Conservation (phyloP, 2,888 invertebrate species). For the Harpalus rufipes region DNA sequence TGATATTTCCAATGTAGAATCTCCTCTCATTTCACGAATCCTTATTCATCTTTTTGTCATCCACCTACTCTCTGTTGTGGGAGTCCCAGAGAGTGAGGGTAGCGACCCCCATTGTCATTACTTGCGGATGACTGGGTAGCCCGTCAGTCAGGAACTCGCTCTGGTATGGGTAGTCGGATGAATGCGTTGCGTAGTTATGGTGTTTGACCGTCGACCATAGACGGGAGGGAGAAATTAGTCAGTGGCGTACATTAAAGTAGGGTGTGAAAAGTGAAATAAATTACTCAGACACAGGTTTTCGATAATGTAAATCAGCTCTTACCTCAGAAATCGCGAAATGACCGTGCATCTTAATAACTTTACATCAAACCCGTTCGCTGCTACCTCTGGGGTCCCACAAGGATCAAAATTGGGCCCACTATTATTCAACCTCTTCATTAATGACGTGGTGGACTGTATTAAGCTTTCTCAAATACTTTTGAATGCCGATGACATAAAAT, state of each 20-base stretch:
- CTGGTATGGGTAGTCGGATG: not conserved
- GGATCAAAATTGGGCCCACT: too few species aligned
- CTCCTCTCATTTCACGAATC: not conserved
- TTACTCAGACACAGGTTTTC: too few species aligned
- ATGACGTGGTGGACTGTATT: too few species aligned
- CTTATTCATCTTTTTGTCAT: not conserved
- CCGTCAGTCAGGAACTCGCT: slow-evolving; percentile 13
- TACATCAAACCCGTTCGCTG: too few species aligned
- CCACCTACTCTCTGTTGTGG: not conserved
- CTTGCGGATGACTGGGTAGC: slow-evolving; percentile 32
- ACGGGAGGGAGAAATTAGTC: slow-evolving; percentile 7
- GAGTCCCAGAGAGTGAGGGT: not conserved
- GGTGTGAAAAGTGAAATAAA: not conserved
- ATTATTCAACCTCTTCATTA: too few species aligned
- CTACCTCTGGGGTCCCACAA: too few species aligned
- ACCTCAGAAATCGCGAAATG: too few species aligned
- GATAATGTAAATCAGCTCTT: too few species aligned
- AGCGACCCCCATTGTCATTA: not conserved
- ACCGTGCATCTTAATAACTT: too few species aligned
- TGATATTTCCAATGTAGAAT: too few species aligned
- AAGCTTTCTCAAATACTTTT: too few species aligned
- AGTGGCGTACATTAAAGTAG: not conserved
- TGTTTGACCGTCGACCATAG: slow-evolving; percentile 31
- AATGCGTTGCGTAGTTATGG: slow-evolving; percentile 28
- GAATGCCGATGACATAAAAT: too few species aligned